Evolutionary conservation across 2,888 invertebrate genomes (phyloP).

Genomic region (Tipula helvola): DNA sequence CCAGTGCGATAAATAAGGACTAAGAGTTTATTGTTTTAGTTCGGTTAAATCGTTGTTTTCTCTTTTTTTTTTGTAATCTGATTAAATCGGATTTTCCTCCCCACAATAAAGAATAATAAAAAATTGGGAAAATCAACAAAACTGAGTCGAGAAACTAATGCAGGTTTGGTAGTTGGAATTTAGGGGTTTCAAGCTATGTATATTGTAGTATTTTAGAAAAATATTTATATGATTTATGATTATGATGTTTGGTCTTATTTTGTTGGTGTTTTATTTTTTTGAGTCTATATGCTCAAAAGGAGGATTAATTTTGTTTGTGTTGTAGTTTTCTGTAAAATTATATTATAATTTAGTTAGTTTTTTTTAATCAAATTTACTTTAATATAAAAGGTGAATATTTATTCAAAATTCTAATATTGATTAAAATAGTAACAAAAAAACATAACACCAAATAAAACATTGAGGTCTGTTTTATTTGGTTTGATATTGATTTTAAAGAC

Average conservation of each 20-base stretch:
- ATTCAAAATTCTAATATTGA: too few relatives aligned
- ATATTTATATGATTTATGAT: neutral
- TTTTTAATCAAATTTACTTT: too few relatives aligned
- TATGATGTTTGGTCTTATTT: neutral
- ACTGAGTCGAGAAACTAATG: neutral
- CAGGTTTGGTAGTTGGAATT: neutral
- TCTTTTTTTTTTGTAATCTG: neutral
- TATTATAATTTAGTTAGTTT: neutral
- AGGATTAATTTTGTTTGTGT: neutral
- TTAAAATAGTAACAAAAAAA: too few relatives aligned
- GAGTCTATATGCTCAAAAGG: neutral
- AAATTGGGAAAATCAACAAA: neutral
- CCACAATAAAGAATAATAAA: neutral
- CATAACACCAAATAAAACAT: too few relatives aligned
- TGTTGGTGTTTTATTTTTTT: neutral
- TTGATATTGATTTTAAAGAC: too few relatives aligned
- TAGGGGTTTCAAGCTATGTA: neutral
- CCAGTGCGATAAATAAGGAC: neutral
- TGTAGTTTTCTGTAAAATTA: neutral
- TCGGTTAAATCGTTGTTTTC: neutral
- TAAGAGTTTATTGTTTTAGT: neutral
- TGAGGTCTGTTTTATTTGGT: too few relatives aligned
- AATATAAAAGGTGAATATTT: neutral
- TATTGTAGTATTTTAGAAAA: neutral
- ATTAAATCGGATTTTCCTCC: neutral